Base-by-base conservation (phyloP, 2,888 invertebrate species). In the Heterodera filipjevi region DNA sequence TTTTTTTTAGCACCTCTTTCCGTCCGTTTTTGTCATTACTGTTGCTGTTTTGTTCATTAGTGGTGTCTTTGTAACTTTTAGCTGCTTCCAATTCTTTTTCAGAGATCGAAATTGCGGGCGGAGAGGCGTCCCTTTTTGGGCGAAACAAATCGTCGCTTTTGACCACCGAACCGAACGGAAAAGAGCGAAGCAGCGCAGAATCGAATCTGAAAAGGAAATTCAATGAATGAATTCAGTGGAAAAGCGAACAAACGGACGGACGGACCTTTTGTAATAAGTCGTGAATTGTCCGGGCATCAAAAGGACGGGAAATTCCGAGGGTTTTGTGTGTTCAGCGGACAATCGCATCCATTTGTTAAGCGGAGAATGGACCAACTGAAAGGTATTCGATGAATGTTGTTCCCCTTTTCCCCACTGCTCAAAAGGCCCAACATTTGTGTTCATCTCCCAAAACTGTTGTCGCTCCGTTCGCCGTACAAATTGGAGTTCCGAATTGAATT, bases 231-330 rank as follows among this genome's bases (percentile, higher is more conserved):
- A 14, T 14, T 49, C 8, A 49, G 10, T 49, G 49, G 39, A 39
- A 39, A 39, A 39, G 14, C 49, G 14, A 16, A 8, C 44, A 53
- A 22, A 19, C 22, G 16, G 0, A 6, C 6, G 3, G 5, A 19
- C 30, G 10, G 46, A 66, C 73, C 90, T 91, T 87, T 93, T 93
- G 90, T 94, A 96, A 89, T 92, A 92, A 90, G 96, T 95, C 85
- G 94, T 94, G 91, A 93, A 98, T 91, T 99, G 99, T n/a, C 97
- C 97, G 59, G 96, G 95, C 86, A 99, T 93, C 82, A 99, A 91
- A 70, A 97, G 93, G 81, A 96, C 93, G 32, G 98, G 98, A 92
- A 96, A 99, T 0, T 84, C 82, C 1, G 79, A 73, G 33, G 80
- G 79, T 27, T 76, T 72, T 5, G 82, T 80, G 14, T 71, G 44